Evolutionary conservation across 2,113 vertebrate genomes (phyloP), one percentile per base, ranked within the genome.

Genomic region (Hucho hucho): DNA sequence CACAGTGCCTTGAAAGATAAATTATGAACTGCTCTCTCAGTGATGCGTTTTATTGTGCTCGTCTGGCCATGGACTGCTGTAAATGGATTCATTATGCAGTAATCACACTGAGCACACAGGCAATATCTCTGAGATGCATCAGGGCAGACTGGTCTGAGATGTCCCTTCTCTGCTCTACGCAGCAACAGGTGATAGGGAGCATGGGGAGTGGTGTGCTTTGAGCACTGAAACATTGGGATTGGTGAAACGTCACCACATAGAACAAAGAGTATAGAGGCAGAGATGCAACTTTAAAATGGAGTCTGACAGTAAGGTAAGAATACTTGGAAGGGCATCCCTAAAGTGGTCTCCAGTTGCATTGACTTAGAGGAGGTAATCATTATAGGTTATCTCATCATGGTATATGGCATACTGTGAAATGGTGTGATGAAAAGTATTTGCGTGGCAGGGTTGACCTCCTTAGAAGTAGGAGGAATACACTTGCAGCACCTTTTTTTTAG

Each of bases 81-180:
- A 26, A 65, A 29, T 71, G 49, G 47, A 47, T 66, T 76, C 72
- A 67, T 79, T 76, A 71, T 64, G 16, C 59, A 28, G 46, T 77
- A 79, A 70, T 73, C 69, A 79, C 28, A 16, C 65, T 46, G 26
- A 46, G 12, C 69, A 22, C 28, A 70, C 72, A 53, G 43, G 49
- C 64, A 76, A 14, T 16, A 26, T 29, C 49, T 18, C 22, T 65
- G n/a, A 64, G 64, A 72, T 65, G 32, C 61, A 32, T 49, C n/a
- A 26, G 32, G 46, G 68, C 43, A 6, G 20, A 26, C 28, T 43
- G 46, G 20, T 16, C 24, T 43, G n/a, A 43, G 16, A 47, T n/a
- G 14, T 20, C n/a, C 22, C n/a, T 22, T 22, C 43, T 70, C 46
- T 26, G 68, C 22, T 69, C 24, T 53, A 37, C 22, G n/a, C 9